A percentile compares a stretch with the other conserved stretches of the same genome.
These are phyloP conservation scores for Agraylea sexmaculata DNA, from an alignment of 1,140 invertebrate species.

Conservation along the genomic window DNA sequence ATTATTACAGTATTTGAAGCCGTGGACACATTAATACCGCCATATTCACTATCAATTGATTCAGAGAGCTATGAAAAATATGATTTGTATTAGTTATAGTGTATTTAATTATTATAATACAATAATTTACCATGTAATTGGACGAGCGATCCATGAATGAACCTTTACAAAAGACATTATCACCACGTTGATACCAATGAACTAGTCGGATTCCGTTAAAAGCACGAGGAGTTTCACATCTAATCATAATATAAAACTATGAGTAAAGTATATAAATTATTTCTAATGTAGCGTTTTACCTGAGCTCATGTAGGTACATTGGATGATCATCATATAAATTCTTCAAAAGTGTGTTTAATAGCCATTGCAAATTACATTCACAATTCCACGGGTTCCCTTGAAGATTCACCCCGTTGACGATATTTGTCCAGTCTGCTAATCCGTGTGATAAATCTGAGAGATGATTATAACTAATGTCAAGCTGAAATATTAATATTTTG, in stretches of 20 bases:
- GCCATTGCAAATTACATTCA: constrained; percentile 37
- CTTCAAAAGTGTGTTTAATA: constrained; percentile 33
- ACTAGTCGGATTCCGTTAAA: constrained; percentile 33
- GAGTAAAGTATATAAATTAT: background rate
- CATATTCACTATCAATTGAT: constrained; percentile 12
- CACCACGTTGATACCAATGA: constrained; percentile 39
- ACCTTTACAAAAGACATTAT: constrained; percentile 31
- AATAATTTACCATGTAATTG: constrained; percentile 26
- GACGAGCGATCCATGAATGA: constrained; percentile 22
- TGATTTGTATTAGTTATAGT: background rate
- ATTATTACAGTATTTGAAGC: constrained; percentile 17
- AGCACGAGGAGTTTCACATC: constrained; percentile 31
- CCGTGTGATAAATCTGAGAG: constrained; percentile 26
- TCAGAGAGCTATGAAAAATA: background rate
- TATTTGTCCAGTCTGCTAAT: constrained; percentile 27
- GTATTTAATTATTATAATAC: background rate
- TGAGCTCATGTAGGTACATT: constrained; percentile 29
- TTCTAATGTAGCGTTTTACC: constrained; percentile 23
- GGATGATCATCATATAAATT: constrained; percentile 28
- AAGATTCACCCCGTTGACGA: constrained; percentile 31
- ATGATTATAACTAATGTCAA: constrained; percentile 39
- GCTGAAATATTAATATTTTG: constrained; percentile 24
- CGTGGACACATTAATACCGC: background rate
- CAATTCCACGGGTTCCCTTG: constrained; percentile 42
- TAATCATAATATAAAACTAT: constrained; percentile 19